Evolutionary conservation across 2,113 vertebrate genomes (phyloP), one percentile per base, ranked within the genome.

Genomic region (Suncus etruscus): DNA sequence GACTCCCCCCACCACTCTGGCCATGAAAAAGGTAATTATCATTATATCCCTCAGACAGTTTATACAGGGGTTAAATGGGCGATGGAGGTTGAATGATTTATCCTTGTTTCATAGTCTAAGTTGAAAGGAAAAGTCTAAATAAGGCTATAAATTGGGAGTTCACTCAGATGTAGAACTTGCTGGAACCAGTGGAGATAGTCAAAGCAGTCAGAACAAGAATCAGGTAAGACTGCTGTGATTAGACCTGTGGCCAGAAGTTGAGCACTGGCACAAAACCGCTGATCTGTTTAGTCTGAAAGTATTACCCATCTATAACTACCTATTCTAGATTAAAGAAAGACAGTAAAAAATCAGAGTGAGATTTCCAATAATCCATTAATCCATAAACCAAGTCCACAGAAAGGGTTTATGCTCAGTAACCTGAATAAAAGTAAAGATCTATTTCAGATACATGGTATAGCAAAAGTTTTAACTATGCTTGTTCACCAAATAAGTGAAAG

Each of bases 41-140:
- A 89, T 92, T 91, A 63, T 91, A 86, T 70, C 63, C 90, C 74
- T 75, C 95, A 93, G 94, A 96, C 91, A 89, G 95, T 96, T 97
- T 96, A 96, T 51, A 95, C 47, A 93, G 91, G 92, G 93, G 95
- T 96, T 96, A 96, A 96, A 92, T 77, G 78, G 68, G 81, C 24
- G 14, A 90, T 0, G 20, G 92, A 84, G 89, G 86, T 54, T 96
- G 89, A 92, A 86, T 92, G 95, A 91, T 92, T 96, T 95, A 94
- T 93, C 45, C 70, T 82, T 72, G 84, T 94, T 94, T 95, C 87
- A 94, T 95, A 95, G 76, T 94, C 91, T 31, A 84, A 94, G 86
- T 95, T 96, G 95, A 96, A 96, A 97, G 91, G 84, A 91, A 95
- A 96, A 94, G 94, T 95, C 84, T 96, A 91, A 96, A 94, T 92